These are phyloP conservation scores for Brevimyrus niger DNA, from an alignment of 2,113 vertebrate genomes.

Conservation along the genomic window DNA sequence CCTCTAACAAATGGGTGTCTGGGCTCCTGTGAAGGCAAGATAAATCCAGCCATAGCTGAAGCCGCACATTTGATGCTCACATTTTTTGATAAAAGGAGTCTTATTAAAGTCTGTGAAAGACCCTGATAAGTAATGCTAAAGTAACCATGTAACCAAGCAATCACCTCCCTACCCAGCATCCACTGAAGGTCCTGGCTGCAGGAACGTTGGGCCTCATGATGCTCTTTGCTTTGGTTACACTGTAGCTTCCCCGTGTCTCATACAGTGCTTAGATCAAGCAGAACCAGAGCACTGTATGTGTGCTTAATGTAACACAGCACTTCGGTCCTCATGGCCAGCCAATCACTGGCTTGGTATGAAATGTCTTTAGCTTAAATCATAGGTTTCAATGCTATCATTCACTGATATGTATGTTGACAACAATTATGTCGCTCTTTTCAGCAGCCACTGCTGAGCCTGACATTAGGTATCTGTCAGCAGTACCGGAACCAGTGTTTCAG, in stretches of 20 bases:
- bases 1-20: conserved; percentile 1
- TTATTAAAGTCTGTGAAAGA: background rate
- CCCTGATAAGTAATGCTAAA: background rate
- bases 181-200: background rate
- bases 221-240: background rate
- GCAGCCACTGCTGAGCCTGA: background rate
- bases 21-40: conserved; percentile 7
- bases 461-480: background rate
- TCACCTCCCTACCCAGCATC: background rate
- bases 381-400: background rate
- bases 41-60: background rate
- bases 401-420: background rate
- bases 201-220: background rate
- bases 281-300: background rate
- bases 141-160: background rate
- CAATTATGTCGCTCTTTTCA: background rate
- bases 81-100: background rate
- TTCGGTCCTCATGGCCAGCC: background rate
- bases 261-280: background rate
- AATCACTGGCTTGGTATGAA: background rate
- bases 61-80: background rate
- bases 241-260: background rate
- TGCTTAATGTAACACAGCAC: background rate
- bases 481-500: background rate
- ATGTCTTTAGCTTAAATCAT: background rate